Conservation (phyloP, 2,888 invertebrate genomes). For the Pterostichus madidus region DNA sequence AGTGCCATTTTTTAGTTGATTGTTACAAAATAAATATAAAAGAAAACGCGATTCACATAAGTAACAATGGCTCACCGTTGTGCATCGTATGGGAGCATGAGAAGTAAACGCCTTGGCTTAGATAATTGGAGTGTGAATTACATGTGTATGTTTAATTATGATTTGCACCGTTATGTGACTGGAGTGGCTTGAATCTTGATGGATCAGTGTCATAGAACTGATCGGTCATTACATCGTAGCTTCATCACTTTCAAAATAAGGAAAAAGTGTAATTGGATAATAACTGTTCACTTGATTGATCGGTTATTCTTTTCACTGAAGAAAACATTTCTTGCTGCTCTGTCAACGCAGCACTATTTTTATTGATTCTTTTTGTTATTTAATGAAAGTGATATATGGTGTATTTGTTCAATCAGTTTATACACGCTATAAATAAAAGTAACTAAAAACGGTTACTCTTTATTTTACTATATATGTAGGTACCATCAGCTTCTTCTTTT, state of each 20-base stretch:
- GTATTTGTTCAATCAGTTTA: too few relatives aligned
- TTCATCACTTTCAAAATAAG: background rate
- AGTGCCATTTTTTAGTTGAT: constrained; percentile 60
- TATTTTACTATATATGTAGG: too few relatives aligned
- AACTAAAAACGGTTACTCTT: too few relatives aligned
- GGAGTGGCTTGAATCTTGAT: background rate
- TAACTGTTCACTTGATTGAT: constrained; percentile 7
- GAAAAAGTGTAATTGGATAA: constrained; percentile 15
- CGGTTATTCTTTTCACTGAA: constrained; percentile 7
- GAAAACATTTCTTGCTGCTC: background rate
- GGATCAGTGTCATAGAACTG: constrained; percentile 13
- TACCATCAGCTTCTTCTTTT: too few relatives aligned
- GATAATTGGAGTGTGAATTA: constrained; percentile 65
- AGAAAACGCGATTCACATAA: constrained; percentile 58
- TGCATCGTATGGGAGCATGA: constrained; percentile 43
- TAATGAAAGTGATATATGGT: too few relatives aligned
- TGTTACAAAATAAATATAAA: constrained; percentile 63
- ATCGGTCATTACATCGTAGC: background rate
- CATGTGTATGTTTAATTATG: constrained; percentile 55
- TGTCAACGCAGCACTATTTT: background rate
- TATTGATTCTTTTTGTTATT: too few relatives aligned
- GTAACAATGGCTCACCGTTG: constrained; percentile 47
- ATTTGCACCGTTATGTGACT: constrained; percentile 28
- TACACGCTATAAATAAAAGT: too few relatives aligned
- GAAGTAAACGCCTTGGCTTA: constrained; percentile 31